Conservation (phyloP, 2,888 invertebrate species). For the Dorcus hopei region DNA sequence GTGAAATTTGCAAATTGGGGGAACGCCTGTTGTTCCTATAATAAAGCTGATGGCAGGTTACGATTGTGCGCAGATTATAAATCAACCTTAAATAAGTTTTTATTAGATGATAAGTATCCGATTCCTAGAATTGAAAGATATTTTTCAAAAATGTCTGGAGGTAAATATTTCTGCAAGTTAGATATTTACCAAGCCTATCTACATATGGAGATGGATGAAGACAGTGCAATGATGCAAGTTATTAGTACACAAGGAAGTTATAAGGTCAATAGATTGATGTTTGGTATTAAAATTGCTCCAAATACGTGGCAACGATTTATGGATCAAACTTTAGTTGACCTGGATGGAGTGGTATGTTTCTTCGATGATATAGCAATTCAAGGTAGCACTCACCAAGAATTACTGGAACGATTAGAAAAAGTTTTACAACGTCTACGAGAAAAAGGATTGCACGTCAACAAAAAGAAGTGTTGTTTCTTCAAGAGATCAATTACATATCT, state of each 20-base stretch:
- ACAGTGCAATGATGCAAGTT: conserved; percentile 4
- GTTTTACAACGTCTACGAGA: too few species aligned
- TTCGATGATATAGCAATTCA: too few species aligned
- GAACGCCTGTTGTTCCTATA: neutral
- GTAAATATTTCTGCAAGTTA: conserved; percentile 20
- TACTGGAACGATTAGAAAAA: too few species aligned
- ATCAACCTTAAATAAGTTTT: conserved; percentile 31
- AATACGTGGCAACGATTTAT: too few species aligned
- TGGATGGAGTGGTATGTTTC: too few species aligned
- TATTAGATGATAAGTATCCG: conserved; percentile 31
- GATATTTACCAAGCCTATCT: conserved; percentile 24
- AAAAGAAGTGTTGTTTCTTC: too few species aligned
- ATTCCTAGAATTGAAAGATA: conserved; percentile 25
- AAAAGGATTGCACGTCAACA: too few species aligned
- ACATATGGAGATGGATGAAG: conserved; percentile 22
- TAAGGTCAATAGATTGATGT: conserved; percentile 34
- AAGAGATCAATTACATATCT: too few species aligned
- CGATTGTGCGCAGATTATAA: conserved; percentile 8
- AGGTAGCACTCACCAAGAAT: too few species aligned
- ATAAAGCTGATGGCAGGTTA: too few species aligned
- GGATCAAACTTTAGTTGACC: too few species aligned
- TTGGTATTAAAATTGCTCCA: conserved; percentile 19
- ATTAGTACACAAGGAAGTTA: conserved; percentile 31
- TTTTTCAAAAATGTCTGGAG: conserved; percentile 21
- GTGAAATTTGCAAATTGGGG: conserved; percentile 7